Conservation (phyloP, 1,140 invertebrate species). For the Drosophila jambulina region DNA sequence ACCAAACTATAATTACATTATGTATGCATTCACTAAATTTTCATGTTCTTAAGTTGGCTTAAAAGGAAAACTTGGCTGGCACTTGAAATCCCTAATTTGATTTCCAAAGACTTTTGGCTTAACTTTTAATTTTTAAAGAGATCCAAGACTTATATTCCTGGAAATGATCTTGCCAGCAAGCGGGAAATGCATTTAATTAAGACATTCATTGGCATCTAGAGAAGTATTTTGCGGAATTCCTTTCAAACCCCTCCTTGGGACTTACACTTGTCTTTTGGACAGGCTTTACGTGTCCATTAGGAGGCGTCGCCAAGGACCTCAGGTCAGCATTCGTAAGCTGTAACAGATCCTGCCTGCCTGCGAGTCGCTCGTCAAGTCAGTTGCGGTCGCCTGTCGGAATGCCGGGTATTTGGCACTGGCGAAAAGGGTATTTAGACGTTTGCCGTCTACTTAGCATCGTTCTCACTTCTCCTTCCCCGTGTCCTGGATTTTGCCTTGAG, state of each 20-base stretch:
- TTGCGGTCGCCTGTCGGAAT: slow-evolving; percentile 69
- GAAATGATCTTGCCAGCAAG: background rate
- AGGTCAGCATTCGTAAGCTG: slow-evolving; percentile 7
- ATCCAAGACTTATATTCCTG: background rate
- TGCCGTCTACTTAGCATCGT: slow-evolving; percentile 67
- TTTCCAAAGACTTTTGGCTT: background rate
- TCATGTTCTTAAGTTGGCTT: background rate
- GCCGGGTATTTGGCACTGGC: slow-evolving; percentile 76
- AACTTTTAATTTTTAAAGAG: background rate
- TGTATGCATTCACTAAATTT: slow-evolving; percentile 9
- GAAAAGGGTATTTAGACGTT: slow-evolving; percentile 79
- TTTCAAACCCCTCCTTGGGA: background rate
- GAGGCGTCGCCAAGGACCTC: background rate
- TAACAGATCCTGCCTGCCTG: slow-evolving; percentile 23
- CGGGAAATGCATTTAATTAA: background rate
- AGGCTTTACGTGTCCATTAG: slow-evolving; percentile 13
- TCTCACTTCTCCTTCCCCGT: background rate
- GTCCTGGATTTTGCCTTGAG: slow-evolving; percentile 30
- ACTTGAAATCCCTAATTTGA: background rate
- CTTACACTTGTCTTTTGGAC: background rate
- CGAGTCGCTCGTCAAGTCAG: slow-evolving; percentile 24
- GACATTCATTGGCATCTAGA: background rate
- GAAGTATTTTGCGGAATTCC: background rate
- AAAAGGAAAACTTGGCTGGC: background rate
- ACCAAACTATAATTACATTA: slow-evolving; percentile 26